Conservation (phyloP, 2,797 vertebrate species). For the Tadarida brasiliensis region DNA sequence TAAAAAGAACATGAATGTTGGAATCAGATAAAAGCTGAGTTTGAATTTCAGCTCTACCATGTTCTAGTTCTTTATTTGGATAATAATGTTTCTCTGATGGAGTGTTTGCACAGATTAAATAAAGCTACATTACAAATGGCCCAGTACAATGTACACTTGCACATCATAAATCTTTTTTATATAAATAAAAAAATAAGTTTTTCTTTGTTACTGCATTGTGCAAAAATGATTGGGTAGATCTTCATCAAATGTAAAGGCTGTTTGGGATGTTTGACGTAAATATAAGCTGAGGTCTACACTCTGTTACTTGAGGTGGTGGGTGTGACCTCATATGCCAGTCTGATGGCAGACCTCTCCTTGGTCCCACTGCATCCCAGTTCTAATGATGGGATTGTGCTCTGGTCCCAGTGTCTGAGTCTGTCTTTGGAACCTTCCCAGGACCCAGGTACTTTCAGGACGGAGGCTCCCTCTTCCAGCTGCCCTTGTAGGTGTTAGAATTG, state of each 20-base stretch:
- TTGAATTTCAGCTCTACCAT: background rate
- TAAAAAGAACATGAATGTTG: background rate
- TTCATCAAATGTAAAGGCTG: background rate
- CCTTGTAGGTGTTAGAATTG: background rate
- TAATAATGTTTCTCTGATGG: background rate
- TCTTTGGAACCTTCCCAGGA: background rate
- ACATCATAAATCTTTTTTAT: background rate
- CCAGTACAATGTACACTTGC: background rate
- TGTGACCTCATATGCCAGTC: background rate
- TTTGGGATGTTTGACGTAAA: slow-evolving; percentile 32
- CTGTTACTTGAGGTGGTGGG: background rate
- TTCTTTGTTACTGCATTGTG: background rate
- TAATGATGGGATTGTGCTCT: background rate
- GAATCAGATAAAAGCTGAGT: background rate
- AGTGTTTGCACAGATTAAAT: background rate
- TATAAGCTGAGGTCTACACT: background rate
- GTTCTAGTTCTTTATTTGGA: slow-evolving; percentile 10
- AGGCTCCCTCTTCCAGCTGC: background rate
- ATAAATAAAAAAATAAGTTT: background rate
- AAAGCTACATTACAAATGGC: background rate
- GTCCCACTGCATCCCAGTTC: background rate
- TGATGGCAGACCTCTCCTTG: background rate
- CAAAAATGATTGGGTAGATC: background rate
- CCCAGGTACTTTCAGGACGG: background rate
- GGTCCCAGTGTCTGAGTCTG: background rate